A percentile compares a stretch with the other conserved stretches of the same genome.
Conservation (phyloP, 92 coral and sea anemone species). For the Zoanthus gigantus region DNA sequence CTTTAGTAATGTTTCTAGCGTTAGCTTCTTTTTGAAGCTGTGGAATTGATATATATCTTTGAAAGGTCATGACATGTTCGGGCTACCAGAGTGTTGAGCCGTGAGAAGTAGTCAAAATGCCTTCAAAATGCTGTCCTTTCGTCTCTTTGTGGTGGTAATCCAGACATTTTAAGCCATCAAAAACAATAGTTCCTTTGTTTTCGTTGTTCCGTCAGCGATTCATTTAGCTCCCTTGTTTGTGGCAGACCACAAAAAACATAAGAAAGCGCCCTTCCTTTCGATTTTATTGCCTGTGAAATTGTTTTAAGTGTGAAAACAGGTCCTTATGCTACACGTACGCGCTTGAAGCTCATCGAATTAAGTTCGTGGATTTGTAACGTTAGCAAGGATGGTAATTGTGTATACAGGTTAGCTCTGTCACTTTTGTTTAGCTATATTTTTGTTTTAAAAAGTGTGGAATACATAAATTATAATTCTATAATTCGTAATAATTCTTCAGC, state of each 20-base stretch:
- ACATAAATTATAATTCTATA: constrained; percentile 9
- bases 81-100: constrained; percentile 7
- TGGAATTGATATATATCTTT: neutral
- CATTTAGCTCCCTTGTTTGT: constrained; percentile 21
- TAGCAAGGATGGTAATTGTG: constrained; percentile 26
- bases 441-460: constrained; percentile 24
- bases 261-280: constrained; percentile 30
- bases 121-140: neutral
- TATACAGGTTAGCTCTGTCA: constrained; percentile 35
- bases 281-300: constrained; percentile 10
- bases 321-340: neutral
- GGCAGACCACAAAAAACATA: constrained; percentile 22
- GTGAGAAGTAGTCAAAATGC: constrained; percentile 4
- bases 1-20: neutral
- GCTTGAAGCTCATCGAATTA: neutral
- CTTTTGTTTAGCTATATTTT: neutral
- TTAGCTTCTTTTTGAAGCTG: neutral
- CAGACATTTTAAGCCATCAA: constrained; percentile 4
- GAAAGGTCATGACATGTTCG: neutral
- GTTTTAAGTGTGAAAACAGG: constrained; percentile 12
- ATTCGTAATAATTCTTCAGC: constrained; percentile 7
- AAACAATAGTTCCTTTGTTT: constrained; percentile 36
- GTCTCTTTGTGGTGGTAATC: constrained; percentile 22
- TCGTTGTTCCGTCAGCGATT: constrained; percentile 23
- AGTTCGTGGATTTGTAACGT: neutral